A percentile compares a stretch with the other conserved stretches of the same genome.
Evolutionary conservation across 2,113 vertebrate species (phyloP).

Genomic region (Dipodomys ordii): DNA sequence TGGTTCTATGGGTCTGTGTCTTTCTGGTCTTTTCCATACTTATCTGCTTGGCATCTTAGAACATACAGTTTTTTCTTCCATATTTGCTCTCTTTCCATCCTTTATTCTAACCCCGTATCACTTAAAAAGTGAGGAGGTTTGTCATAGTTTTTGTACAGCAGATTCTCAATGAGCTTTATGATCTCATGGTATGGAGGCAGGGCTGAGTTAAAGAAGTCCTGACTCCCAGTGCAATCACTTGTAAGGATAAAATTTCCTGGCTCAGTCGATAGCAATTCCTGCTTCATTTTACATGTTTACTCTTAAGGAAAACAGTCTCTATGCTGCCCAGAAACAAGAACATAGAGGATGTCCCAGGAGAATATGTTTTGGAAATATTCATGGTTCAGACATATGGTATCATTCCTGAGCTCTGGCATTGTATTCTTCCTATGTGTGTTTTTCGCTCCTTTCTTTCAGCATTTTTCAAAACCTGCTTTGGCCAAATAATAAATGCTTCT

Average conservation of each 20-base stretch:
- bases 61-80: background rate
- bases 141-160: background rate
- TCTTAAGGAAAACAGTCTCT: slow-evolving; percentile 54
- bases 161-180: background rate
- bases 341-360: slow-evolving; percentile 28
- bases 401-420: background rate
- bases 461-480: slow-evolving; percentile 30
- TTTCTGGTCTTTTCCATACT: background rate
- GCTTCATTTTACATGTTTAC: slow-evolving; percentile 39
- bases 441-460: slow-evolving; percentile 34
- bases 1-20: background rate
- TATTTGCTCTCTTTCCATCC: background rate
- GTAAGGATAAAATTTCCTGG: slow-evolving; percentile 22
- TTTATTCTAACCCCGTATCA: background rate
- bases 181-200: background rate
- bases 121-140: background rate
- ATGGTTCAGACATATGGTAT: slow-evolving; percentile 33
- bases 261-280: slow-evolving; percentile 2
- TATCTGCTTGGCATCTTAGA: background rate
- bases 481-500: slow-evolving; percentile 25
- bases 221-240: background rate
- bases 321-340: slow-evolving; percentile 40
- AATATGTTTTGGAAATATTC: slow-evolving; percentile 27
- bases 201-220: background rate
- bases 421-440: background rate